A percentile compares a stretch with the other conserved stretches of the same genome.
phyloP scores from a whole-genome alignment of 2,888 invertebrate species.

The Leucania comma region DNA sequence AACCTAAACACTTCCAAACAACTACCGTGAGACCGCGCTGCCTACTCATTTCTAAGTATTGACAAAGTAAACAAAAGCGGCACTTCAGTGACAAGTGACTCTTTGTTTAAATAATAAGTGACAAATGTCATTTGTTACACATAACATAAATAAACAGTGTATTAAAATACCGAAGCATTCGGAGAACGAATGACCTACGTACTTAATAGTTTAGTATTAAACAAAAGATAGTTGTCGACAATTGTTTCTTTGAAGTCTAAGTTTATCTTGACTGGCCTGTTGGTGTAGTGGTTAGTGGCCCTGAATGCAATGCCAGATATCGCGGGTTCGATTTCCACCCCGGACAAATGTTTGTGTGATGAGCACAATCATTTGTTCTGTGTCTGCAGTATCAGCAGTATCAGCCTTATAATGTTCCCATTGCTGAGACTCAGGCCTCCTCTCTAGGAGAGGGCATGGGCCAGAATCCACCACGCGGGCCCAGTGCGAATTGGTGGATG shows the following conservation, averaged over 20 bases:
- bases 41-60: slow-evolving; percentile 46
- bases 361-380: no score
- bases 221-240: neutral
- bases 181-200: slow-evolving; percentile 18
- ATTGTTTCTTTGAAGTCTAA: slow-evolving; percentile 5
- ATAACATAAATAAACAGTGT: slow-evolving; percentile 42
- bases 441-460: no score
- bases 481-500: no score
- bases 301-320: no score
- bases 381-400: no score
- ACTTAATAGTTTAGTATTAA: neutral
- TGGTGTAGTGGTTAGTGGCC: no score
- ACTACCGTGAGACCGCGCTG: slow-evolving; percentile 39
- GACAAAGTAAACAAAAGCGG: slow-evolving; percentile 57
- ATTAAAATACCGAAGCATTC: slow-evolving; percentile 29
- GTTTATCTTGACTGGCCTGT: no score
- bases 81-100: slow-evolving; percentile 58
- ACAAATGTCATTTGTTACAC: slow-evolving; percentile 5
- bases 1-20: neutral
- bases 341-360: no score
- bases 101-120: slow-evolving; percentile 37
- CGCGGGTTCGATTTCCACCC: no score
- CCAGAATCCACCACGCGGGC: no score
- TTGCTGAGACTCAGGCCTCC: no score
- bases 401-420: no score